Evolutionary conservation across 2,797 vertebrate species (phyloP), one percentile per base, ranked within the genome.

Genomic region (Pitangus sulphuratus): DNA sequence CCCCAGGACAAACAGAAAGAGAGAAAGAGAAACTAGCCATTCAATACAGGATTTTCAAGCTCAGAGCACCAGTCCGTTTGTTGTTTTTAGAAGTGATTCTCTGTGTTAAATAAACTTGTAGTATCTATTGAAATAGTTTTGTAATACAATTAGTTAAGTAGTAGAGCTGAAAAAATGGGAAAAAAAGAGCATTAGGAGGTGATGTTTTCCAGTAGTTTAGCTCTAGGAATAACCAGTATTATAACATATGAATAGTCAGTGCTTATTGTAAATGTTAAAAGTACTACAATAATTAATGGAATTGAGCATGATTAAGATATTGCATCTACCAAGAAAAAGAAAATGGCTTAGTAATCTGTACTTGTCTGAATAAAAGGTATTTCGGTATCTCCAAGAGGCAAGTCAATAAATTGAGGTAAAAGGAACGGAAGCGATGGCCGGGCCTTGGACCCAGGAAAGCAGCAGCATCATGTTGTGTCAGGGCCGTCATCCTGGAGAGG

Each of bases 341-440:
- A 3, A 70, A 33, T 53, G 61, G 2, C 35, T 65, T 58, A 17
- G 5, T 74, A 47, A 51, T 26, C 39, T 14, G 4, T n/a, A 14
- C 16, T 72, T 2, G 1, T 39, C 64, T 79, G n/a, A 80, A 51
- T 14, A 31, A 54, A 31, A 50, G 21, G 21, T 68, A 30, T 66
- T 66, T 66, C 68, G 31, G 24, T 56, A 35, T 19, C 9, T 74
- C 22, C 39, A 48, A 64, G 40, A 50, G 20, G 57, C 44, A 84
- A 85, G 22, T 12, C 8, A 47, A 2, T 57, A 30, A 40, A 35
- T 25, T 22, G 16, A 69, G 31, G 39, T 7, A 16, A 8, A 56
- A 56, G 0, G 4, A 44, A 28, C 2, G 51, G 39, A 48, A 30
- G 11, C 15, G 9, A 31, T 1, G 5, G 1, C 33, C 21, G 25